Conservation (phyloP, 1,140 invertebrate species). For the Teleogryllus occipitalis region DNA sequence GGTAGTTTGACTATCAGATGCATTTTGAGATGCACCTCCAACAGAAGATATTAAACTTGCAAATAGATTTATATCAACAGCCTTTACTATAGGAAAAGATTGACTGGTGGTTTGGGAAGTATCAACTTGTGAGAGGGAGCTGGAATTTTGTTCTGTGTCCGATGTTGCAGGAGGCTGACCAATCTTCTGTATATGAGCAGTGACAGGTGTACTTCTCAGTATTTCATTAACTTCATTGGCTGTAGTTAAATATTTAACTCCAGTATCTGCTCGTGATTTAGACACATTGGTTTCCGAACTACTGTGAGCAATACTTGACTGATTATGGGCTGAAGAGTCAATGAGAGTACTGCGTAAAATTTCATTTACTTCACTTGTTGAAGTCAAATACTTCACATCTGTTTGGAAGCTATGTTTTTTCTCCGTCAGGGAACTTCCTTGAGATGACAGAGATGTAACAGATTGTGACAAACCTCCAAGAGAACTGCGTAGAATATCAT, state of each 20-base stretch:
- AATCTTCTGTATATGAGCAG: neutral
- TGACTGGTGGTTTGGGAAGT: neutral
- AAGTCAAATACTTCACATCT: conserved; percentile 20
- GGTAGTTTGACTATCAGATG: neutral
- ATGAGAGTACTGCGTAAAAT: conserved; percentile 18
- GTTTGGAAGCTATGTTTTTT: conserved; percentile 12
- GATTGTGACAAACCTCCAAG: neutral
- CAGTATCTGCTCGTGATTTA: neutral
- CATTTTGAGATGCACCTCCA: neutral
- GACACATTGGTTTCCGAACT: neutral
- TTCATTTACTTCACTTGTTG: conserved; percentile 21
- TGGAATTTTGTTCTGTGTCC: neutral
- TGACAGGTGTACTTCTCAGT: neutral
- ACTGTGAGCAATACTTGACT: neutral
- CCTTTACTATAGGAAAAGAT: conserved; percentile 13
- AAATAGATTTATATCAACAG: conserved; percentile 18
- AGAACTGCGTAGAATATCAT: neutral
- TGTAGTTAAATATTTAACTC: conserved; percentile 6
- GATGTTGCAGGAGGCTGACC: neutral
- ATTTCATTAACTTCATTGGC: conserved; percentile 11
- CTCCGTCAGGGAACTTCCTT: neutral
- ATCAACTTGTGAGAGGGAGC: neutral
- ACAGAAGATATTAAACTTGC: conserved; percentile 19
- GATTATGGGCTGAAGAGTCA: conserved; percentile 8
- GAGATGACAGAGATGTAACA: neutral